A percentile compares a stretch with the other conserved stretches of the same genome.
Evolutionary conservation across 2,797 vertebrate species (phyloP).

Genomic region (Siniperca scherzeri): DNA sequence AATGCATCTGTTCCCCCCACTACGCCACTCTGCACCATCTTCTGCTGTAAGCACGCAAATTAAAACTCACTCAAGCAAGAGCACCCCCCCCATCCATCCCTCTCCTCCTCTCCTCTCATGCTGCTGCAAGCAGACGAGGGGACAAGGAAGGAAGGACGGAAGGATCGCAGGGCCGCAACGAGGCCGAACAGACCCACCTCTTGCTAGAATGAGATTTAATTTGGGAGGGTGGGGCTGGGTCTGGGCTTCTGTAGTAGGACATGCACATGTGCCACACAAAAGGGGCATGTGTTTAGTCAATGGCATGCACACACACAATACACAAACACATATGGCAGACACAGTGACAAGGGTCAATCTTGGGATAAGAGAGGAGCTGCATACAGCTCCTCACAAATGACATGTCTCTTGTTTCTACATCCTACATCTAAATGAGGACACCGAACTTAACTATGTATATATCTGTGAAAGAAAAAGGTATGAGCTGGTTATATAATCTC

Average conservation of each 20-base stretch:
- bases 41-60: constrained; percentile 77
- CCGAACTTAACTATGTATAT: constrained; percentile 12
- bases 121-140: constrained; percentile 39
- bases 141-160: constrained; percentile 29
- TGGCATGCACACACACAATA: constrained; percentile 22
- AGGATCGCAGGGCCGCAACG: constrained; percentile 15
- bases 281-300: constrained; percentile 71
- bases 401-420: constrained; percentile 18
- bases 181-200: constrained; percentile 56
- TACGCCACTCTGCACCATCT: constrained; percentile 52
- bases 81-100: constrained; percentile 21
- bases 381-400: constrained; percentile 20
- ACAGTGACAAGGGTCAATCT: constrained; percentile 46
- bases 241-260: constrained; percentile 58
- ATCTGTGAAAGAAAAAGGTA: constrained; percentile 34
- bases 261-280: constrained; percentile 76
- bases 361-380: constrained; percentile 20
- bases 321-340: constrained; percentile 19
- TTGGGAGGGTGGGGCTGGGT: constrained; percentile 62
- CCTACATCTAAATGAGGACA: constrained; percentile 33
- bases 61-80: constrained; percentile 83
- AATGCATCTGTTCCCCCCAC: constrained; percentile 55
- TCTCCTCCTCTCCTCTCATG: constrained; percentile 16
- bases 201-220: constrained; percentile 69
- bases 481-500: constrained; percentile 37